Percentiles rank a stretch among this genome's conserved stretches.
phyloP scores from a whole-genome alignment of 2,797 vertebrate genomes.

The Halcyon badia region DNA sequence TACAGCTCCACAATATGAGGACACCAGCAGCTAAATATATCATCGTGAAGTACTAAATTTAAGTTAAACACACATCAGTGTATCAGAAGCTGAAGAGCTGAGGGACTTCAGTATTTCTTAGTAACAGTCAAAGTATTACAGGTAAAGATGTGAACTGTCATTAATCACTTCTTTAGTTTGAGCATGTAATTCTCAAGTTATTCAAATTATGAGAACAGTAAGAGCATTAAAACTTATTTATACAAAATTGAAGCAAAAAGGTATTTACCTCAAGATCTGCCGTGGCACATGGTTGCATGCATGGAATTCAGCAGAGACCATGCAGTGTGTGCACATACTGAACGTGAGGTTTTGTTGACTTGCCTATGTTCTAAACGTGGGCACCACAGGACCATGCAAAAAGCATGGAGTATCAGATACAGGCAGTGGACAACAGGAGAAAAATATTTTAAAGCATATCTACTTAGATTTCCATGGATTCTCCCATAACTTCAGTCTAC shows the following conservation, averaged over 20 bases:
- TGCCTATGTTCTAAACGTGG: not conserved
- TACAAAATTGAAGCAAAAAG: not conserved
- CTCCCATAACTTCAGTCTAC: not conserved
- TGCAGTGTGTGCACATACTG: not conserved
- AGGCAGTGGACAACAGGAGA: not conserved
- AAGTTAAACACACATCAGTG: not conserved
- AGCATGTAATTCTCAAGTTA: not conserved
- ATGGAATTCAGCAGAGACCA: not conserved
- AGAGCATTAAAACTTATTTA: not conserved
- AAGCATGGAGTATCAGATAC: not conserved
- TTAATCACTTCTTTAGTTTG: not conserved
- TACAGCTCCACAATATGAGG: not conserved
- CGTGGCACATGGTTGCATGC: not conserved
- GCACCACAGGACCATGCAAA: not conserved
- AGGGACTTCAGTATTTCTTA: not conserved
- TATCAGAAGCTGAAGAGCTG: not conserved
- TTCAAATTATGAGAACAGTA: not conserved
- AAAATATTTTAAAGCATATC: not conserved
- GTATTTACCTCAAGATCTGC: not conserved
- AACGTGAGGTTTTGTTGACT: not conserved
- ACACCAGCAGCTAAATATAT: not conserved
- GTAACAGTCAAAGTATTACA: not conserved
- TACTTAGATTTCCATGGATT: not conserved
- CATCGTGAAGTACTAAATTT: rapidly evolving
- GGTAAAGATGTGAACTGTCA: not conserved